These are phyloP conservation scores for Teleiodes luculella DNA, from an alignment of 2,888 invertebrate genomes.

Conservation along the genomic window DNA sequence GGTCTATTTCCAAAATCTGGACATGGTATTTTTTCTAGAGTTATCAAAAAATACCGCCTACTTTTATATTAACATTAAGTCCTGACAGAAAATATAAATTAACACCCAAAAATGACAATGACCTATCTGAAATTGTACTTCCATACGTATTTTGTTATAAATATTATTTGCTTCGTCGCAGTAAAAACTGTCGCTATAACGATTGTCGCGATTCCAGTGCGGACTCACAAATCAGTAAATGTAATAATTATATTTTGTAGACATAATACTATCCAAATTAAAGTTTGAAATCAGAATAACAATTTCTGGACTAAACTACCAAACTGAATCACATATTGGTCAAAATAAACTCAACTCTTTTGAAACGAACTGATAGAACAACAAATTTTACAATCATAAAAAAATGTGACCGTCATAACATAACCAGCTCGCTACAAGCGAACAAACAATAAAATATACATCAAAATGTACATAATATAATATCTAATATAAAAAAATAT, in stretches of 20 bases:
- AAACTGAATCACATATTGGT: conserved; percentile 58
- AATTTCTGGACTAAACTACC: conserved; percentile 54
- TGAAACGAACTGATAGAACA: conserved; percentile 68
- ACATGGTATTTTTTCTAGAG: conserved; percentile 62
- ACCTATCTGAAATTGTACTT: conserved; percentile 75
- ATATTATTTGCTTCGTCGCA: too few relatives aligned
- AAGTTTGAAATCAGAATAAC: conserved; percentile 53
- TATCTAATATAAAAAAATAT: conserved; percentile 73
- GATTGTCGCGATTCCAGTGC: too few relatives aligned
- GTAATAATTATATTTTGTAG: conserved; percentile 45
- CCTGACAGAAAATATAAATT: conserved; percentile 56
- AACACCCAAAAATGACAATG: conserved; percentile 54
- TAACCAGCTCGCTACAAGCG: conserved; percentile 66
- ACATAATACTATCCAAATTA: conserved; percentile 49
- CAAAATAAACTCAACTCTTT: conserved; percentile 60
- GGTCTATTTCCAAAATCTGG: conserved; percentile 56
- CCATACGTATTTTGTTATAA: conserved; percentile 76
- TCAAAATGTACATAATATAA: conserved; percentile 79
- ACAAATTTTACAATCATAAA: conserved; percentile 73
- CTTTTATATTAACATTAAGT: conserved; percentile 50
- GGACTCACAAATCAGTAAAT: conserved; percentile 55
- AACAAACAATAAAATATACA: conserved; percentile 77
- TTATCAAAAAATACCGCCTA: conserved; percentile 69
- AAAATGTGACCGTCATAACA: conserved; percentile 70
- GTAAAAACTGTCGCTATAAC: too few relatives aligned